phyloP scores from a whole-genome alignment of 1,140 invertebrate species.

The Prorops nasuta region DNA sequence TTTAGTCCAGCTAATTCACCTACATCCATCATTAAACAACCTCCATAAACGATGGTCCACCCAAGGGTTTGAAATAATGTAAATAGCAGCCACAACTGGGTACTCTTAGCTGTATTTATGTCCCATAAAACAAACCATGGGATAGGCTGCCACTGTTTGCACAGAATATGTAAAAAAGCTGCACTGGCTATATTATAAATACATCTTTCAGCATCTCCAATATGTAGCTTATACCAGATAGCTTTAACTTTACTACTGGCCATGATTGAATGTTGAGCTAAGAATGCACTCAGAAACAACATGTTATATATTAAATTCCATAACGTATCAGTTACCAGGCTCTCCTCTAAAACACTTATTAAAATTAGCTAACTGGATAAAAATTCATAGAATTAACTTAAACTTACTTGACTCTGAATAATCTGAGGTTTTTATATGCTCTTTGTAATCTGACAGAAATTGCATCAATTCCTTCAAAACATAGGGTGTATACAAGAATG shows the following conservation, averaged over 20 bases:
- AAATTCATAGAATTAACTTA: too few species aligned
- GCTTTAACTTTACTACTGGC: conserved; percentile 50
- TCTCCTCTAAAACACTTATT: conserved; percentile 31
- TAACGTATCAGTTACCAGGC: conserved; percentile 19
- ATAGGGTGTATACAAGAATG: too few species aligned
- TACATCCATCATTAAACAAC: conserved; percentile 63
- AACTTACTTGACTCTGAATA: too few species aligned
- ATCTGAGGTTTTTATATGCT: too few species aligned
- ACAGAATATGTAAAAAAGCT: conserved; percentile 37
- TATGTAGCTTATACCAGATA: conserved; percentile 40
- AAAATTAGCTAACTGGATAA: conserved; percentile 7
- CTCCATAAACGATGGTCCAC: conserved; percentile 64
- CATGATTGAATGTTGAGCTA: conserved; percentile 58
- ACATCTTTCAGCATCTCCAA: conserved; percentile 53
- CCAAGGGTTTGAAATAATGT: conserved; percentile 54
- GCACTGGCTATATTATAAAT: conserved; percentile 52
- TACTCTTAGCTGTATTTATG: conserved; percentile 45
- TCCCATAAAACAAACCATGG: conserved; percentile 55
- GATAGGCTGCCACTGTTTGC: conserved; percentile 52
- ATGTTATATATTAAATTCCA: conserved; percentile 47
- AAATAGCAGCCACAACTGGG: conserved; percentile 52
- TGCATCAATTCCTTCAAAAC: too few species aligned
- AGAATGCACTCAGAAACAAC: conserved; percentile 53
- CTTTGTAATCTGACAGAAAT: too few species aligned
- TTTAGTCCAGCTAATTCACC: conserved; percentile 62